Evolutionary conservation across 2,888 invertebrate species (phyloP).

Genomic region (Sepiola atlantica): DNA sequence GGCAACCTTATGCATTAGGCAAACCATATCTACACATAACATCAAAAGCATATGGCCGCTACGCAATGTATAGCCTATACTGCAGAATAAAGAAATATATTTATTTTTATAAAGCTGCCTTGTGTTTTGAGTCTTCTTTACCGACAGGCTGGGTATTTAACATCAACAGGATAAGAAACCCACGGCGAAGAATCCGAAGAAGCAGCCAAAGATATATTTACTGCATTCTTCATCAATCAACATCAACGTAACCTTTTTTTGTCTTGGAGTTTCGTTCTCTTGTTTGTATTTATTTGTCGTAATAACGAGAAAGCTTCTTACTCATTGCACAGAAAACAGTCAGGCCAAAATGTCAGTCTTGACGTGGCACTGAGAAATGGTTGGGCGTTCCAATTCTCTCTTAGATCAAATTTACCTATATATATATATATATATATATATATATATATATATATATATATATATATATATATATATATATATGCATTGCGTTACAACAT

Average conservation of each 20-base stretch:
- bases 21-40: too few relatives aligned
- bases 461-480: background rate
- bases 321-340: background rate
- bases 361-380: background rate
- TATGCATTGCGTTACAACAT: too few relatives aligned
- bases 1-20: too few relatives aligned
- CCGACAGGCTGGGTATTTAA: too few relatives aligned
- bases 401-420: background rate
- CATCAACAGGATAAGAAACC: background rate
- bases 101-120: too few relatives aligned
- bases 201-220: background rate
- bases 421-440: background rate
- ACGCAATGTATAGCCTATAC: too few relatives aligned
- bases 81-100: too few relatives aligned
- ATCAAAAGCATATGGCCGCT: too few relatives aligned
- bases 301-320: background rate
- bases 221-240: background rate
- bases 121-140: too few relatives aligned
- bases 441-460: background rate
- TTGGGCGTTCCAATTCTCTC: background rate
- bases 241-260: background rate
- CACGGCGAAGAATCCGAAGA: background rate
- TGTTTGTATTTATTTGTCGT: background rate
- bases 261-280: background rate
- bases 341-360: background rate